A percentile compares a stretch with the other conserved stretches of the same genome.
Conservation (phyloP, 2,113 vertebrate genomes). For the Muntiacus muntjak region DNA sequence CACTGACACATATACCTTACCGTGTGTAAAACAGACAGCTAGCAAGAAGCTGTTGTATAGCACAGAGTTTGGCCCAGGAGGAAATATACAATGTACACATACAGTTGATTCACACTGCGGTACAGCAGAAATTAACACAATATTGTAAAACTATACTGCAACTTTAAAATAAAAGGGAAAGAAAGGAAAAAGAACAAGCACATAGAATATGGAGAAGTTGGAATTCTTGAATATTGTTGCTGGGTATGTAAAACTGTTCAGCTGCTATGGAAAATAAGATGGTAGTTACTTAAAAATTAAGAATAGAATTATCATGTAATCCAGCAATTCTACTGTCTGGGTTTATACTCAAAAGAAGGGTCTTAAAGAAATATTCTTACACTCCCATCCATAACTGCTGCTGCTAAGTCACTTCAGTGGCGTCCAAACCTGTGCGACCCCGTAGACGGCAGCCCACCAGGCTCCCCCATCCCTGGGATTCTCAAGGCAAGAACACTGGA, state of each 20-base stretch:
- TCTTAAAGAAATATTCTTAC: not conserved
- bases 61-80: not conserved
- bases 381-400: not conserved
- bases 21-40: not conserved
- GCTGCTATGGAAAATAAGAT: not conserved
- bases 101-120: not conserved
- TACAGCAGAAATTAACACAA: not conserved
- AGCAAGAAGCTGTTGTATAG: not conserved
- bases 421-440: no score
- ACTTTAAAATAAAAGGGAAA: not conserved
- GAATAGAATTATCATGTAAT: not conserved
- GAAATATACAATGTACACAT: not conserved
- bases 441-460: no score
- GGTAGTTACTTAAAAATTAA: not conserved
- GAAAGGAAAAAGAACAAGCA: not conserved
- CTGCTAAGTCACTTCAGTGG: no score
- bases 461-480: no score
- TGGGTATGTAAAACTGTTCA: not conserved
- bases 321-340: not conserved
- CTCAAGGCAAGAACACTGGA: no score
- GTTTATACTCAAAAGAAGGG: not conserved
- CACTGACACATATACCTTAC: not conserved
- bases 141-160: not conserved
- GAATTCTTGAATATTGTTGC: not conserved
- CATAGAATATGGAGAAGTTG: not conserved